A percentile compares a stretch with the other conserved stretches of the same genome.
Conservation (phyloP, 2,888 invertebrate species). For the Agrotis clavis region DNA sequence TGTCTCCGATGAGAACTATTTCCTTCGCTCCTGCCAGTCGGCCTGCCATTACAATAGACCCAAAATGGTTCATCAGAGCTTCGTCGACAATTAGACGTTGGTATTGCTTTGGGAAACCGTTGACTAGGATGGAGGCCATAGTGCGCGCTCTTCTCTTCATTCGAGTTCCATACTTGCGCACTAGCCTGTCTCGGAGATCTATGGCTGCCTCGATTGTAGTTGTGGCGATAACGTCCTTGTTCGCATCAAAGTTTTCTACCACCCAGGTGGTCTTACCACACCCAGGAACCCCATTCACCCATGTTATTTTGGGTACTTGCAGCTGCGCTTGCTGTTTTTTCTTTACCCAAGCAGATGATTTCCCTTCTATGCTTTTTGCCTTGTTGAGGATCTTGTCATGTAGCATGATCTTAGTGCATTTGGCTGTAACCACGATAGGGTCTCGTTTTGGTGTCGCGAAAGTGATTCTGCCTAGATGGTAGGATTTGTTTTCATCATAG, state of each 20-base stretch:
- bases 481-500: slow-evolving; percentile 19
- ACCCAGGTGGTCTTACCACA: slow-evolving; percentile 57
- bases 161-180: slow-evolving; percentile 8
- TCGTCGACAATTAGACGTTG: slow-evolving; percentile 50
- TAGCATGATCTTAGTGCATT: slow-evolving; percentile 47
- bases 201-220: slow-evolving; percentile 53
- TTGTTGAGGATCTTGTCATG: slow-evolving; percentile 35
- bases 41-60: slow-evolving; percentile 55
- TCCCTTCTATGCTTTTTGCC: not conserved
- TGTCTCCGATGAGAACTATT: slow-evolving; percentile 57
- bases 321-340: slow-evolving; percentile 5
- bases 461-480: not conserved
- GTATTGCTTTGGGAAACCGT: slow-evolving; percentile 34
- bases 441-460: slow-evolving; percentile 26
- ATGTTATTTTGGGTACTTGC: slow-evolving; percentile 38
- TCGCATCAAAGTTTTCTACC: slow-evolving; percentile 22
- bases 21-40: slow-evolving; percentile 36
- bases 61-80: slow-evolving; percentile 63
- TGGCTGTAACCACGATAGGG: slow-evolving; percentile 32
- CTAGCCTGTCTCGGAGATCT: slow-evolving; percentile 31
- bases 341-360: not conserved
- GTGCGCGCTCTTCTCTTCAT: slow-evolving; percentile 40
- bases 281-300: slow-evolving; percentile 51
- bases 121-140: slow-evolving; percentile 50
- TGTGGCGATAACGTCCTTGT: slow-evolving; percentile 32